Evolutionary conservation across 2,797 vertebrate genomes (phyloP).

Genomic region (Dicrostonyx torquatus): DNA sequence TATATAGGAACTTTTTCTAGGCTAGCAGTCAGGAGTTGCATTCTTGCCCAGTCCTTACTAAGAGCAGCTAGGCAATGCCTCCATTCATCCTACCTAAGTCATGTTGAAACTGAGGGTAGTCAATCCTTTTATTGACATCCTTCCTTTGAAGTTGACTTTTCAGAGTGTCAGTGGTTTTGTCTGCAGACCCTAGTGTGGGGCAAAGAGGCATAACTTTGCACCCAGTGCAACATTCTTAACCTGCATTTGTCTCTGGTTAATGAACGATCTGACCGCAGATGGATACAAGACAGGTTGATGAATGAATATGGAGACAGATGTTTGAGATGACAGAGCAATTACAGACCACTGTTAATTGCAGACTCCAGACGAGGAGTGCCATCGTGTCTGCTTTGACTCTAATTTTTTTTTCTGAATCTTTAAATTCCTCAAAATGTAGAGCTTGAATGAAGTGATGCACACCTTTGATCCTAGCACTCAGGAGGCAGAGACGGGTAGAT

Average conservation of each 20-base stretch:
- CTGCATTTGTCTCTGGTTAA: not conserved
- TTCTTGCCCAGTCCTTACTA: conserved; percentile 53
- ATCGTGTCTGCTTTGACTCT: not conserved
- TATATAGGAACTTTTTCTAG: conserved; percentile 40
- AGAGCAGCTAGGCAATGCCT: conserved; percentile 35
- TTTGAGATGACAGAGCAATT: not conserved
- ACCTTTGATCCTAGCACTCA: not conserved
- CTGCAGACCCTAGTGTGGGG: conserved; percentile 33
- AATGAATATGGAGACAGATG: not conserved
- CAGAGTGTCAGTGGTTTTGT: conserved; percentile 66
- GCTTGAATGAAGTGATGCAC: not conserved
- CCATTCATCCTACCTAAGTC: conserved; percentile 58
- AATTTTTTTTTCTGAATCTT: conserved; percentile 3
- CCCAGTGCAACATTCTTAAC: conserved; percentile 25
- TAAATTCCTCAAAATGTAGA: conserved; percentile 1
- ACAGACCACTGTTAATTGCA: not conserved
- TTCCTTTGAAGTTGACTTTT: conserved; percentile 68
- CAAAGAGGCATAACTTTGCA: conserved; percentile 47
- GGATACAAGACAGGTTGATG: not conserved
- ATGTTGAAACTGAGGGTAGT: conserved; percentile 71
- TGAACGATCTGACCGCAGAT: not conserved
- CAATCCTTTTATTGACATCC: conserved; percentile 57
- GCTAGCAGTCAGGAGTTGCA: conserved; percentile 32
- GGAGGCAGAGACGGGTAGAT: not conserved
- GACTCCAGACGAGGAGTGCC: not conserved